Evolutionary conservation across 2,797 vertebrate species (phyloP).

Genomic region (Enteromius viviparus): DNA sequence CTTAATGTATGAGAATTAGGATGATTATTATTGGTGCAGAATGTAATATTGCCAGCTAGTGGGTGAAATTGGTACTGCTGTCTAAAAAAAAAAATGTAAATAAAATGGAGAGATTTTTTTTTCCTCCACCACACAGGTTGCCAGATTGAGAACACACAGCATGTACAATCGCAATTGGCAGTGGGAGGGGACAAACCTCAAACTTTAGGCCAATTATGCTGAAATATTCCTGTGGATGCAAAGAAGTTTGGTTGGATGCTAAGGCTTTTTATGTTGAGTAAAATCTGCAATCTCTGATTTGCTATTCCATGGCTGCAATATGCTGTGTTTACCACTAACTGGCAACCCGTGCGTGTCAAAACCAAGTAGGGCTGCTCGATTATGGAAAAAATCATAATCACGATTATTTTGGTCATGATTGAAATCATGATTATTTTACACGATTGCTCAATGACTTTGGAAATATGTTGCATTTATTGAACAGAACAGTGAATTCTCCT

Average conservation of each 20-base stretch:
- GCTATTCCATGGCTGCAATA: neutral
- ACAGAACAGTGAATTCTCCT: no score
- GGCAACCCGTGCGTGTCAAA: neutral
- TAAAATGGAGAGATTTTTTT: neutral
- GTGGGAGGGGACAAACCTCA: neutral
- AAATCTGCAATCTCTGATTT: neutral
- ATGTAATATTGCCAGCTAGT: neutral
- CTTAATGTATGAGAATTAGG: no score
- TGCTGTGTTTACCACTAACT: neutral
- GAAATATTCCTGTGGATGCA: neutral
- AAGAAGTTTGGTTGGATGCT: neutral
- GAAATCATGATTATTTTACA: no score
- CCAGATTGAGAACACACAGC: neutral
- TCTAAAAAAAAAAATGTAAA: neutral
- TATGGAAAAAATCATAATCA: no score
- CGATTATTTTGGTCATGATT: no score
- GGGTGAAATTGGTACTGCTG: neutral
- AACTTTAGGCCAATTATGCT: neutral
- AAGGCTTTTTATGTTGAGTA: neutral
- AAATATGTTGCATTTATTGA: no score
- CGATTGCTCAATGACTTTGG: no score
- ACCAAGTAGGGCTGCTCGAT: neutral
- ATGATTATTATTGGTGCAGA: neutral
- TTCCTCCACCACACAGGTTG: neutral
- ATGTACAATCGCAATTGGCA: neutral